phyloP scores from a whole-genome alignment of 37 sponge, comb jelly and placozoan genomes.

The Oopsacas minuta region DNA sequence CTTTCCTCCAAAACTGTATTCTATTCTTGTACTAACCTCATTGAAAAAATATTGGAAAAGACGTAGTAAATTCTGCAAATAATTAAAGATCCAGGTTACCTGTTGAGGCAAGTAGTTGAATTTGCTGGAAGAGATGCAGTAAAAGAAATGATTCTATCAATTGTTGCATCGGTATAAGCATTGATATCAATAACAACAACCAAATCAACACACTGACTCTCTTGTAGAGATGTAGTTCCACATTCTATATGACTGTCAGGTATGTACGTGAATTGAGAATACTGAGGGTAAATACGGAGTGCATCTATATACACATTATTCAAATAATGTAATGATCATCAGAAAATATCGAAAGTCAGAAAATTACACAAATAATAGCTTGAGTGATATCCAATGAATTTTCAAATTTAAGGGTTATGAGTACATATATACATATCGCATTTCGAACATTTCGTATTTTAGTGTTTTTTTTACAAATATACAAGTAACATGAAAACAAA shows the following conservation, averaged over 20 bases:
- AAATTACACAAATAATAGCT: background rate
- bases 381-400: too few relatives aligned
- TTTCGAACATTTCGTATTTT: background rate
- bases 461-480: background rate
- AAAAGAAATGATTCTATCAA: background rate
- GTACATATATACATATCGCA: too few relatives aligned
- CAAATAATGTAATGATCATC: background rate
- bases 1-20: too few relatives aligned
- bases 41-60: too few relatives aligned
- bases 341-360: background rate
- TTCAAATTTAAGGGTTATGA: too few relatives aligned
- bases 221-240: background rate
- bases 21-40: too few relatives aligned
- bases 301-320: background rate
- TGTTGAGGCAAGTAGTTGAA: background rate
- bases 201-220: background rate
- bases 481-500: background rate
- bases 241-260: background rate
- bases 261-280: constrained; percentile 11
- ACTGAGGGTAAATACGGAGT: background rate
- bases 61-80: too few relatives aligned
- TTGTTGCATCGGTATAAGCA: background rate
- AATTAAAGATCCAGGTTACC: background rate
- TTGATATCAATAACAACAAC: background rate
- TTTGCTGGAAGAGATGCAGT: background rate